These are phyloP conservation scores for Diarsia mendica DNA, from an alignment of 2,888 invertebrate genomes.

Conservation along the genomic window DNA sequence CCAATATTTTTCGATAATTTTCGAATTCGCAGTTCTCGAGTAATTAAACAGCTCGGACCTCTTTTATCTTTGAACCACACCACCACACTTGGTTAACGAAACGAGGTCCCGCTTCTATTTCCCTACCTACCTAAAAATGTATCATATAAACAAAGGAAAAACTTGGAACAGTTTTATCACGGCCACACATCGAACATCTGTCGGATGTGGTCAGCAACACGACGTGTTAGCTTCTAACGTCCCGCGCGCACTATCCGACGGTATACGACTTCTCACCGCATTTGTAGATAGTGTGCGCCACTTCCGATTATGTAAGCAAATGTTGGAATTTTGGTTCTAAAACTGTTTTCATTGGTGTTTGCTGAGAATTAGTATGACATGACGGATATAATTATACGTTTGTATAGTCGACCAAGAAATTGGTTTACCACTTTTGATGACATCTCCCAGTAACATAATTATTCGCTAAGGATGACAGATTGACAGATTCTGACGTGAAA, in stretches of 20 bases:
- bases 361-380: background rate
- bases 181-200: conserved; percentile 41
- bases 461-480: no score
- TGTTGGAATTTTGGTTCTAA: conserved; percentile 31
- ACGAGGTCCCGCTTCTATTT: background rate
- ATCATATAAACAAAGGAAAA: conserved; percentile 35
- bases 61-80: background rate
- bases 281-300: conserved; percentile 73
- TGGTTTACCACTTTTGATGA: no score
- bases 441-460: no score
- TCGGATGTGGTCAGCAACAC: conserved; percentile 62
- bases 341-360: conserved; percentile 11
- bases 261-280: conserved; percentile 65
- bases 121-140: background rate
- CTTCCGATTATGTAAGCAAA: conserved; percentile 73
- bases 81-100: background rate
- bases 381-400: background rate
- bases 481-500: no score
- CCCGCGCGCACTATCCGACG: conserved; percentile 40
- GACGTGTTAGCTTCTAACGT: conserved; percentile 48
- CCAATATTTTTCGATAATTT: background rate
- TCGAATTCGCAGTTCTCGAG: background rate
- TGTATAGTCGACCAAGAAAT: no score
- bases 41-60: background rate
- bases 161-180: conserved; percentile 44